Conservation (phyloP, 2,797 vertebrate species). For the Scolopax rusticola region DNA sequence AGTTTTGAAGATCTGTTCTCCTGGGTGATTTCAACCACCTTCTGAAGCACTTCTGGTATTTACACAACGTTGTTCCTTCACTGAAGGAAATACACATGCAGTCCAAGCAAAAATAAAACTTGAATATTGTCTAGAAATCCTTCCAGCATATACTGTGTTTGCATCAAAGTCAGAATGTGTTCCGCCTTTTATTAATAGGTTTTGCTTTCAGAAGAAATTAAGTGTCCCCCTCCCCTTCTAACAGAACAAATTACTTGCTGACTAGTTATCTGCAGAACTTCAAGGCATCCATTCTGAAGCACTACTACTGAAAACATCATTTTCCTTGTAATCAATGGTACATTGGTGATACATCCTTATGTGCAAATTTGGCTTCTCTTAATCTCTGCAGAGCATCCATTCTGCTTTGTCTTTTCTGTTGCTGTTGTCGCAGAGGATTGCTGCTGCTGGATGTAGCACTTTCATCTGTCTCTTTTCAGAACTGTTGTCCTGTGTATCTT, state of each 20-base stretch:
- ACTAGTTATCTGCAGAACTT: neutral
- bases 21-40: neutral
- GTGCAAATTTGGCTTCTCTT: neutral
- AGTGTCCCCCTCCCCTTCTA: neutral
- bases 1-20: neutral
- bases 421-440: neutral
- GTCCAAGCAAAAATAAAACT: neutral
- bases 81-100: rapidly evolving
- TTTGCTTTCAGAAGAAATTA: neutral
- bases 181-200: neutral
- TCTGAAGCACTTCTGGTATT: neutral
- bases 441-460: neutral
- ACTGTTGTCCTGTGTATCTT: neutral
- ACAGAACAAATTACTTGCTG: neutral
- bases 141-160: neutral
- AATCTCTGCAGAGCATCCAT: neutral
- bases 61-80: neutral
- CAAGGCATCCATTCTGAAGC: neutral
- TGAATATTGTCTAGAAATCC: neutral
- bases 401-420: neutral
- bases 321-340: neutral
- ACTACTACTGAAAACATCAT: rapidly evolving
- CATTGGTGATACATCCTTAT: neutral
- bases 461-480: neutral
- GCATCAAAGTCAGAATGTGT: neutral